phyloP scores from a whole-genome alignment of 2,888 invertebrate genomes.

The Noctua janthina region DNA sequence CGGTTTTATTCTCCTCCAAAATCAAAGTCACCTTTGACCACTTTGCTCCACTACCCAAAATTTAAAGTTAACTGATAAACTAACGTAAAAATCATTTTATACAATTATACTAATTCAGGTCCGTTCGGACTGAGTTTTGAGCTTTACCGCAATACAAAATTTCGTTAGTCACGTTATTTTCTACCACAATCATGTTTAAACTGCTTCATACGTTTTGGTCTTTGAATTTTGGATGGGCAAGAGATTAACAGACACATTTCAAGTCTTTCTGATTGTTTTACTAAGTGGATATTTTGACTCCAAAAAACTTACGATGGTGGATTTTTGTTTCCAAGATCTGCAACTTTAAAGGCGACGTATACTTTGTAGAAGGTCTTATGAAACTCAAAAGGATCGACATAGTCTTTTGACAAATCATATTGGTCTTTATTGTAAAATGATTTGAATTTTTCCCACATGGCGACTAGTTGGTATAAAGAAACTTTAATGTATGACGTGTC shows the following conservation, averaged over 20 bases:
- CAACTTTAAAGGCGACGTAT: slow-evolving; percentile 74
- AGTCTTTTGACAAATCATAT: slow-evolving; percentile 70
- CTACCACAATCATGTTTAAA: background rate
- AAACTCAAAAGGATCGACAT: slow-evolving; percentile 78
- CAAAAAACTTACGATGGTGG: slow-evolving; percentile 57
- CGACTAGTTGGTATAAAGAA: background rate
- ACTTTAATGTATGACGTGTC: slow-evolving; percentile 3
- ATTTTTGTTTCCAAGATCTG: slow-evolving; percentile 67
- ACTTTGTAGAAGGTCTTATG: slow-evolving; percentile 75
- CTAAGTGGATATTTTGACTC: background rate
- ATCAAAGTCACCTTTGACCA: background rate
- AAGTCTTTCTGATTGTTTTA: background rate
- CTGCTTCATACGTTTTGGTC: background rate
- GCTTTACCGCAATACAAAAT: background rate
- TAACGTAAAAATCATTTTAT: background rate
- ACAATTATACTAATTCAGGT: background rate
- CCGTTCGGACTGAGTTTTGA: background rate
- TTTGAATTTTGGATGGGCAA: background rate
- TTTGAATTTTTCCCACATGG: slow-evolving; percentile 71
- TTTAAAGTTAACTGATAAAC: background rate
- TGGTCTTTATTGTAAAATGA: slow-evolving; percentile 75
- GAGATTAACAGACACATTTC: background rate
- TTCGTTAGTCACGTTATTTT: background rate
- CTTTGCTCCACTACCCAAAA: background rate
- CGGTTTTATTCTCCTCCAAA: background rate